Base-by-base conservation (phyloP, 2,113 vertebrate species). In the Scomber scombrus region DNA sequence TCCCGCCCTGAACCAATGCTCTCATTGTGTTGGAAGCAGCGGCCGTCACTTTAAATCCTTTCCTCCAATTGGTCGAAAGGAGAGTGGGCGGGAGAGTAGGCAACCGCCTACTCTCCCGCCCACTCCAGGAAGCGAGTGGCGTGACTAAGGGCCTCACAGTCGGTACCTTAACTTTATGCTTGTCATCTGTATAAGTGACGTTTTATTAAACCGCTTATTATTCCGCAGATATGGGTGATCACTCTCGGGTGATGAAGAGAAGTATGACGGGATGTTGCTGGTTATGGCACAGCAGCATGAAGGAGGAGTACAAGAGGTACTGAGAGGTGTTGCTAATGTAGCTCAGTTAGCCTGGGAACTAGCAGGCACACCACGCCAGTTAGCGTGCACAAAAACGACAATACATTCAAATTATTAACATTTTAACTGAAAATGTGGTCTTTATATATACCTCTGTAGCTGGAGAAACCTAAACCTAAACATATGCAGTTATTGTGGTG, bases 261-360 rank as follows among this genome's bases (percentile, higher is more conserved):
- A 96, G 1, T 99, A 96, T 84, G 98, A 99, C 19, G 97, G 96
- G 34, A 98, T 99, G 96, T 77, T 99, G 85, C 95, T 99, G 19
- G 96, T 96, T 49, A 98, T 99, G 97, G 98, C 98, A 23, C 98
- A 99, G 75, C 97, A 99, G 84, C 98, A 99, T 71, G 97, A 98
- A 91, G 98, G 97, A 62, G 97, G 97, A 10, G 96, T 99, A 70
- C 96, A 97, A 60, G 97, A 98, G 97, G 97, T 98, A 93, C 6
- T 56, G 1, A 60, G 3, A 40, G n/a, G 51, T 50, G 31, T 47
- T 76, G 75, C 13, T 84, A 87, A 77, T 6, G 12, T 5, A 26
- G 60, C 23, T 26, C 1, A 26, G 23, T 26, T 88, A 83, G 66
- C 82, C 1, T 29, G 46, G 54, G 34, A 54, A 83, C 73, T 81